Conservation (phyloP, 2,888 invertebrate species). For the Yponomeuta plumbellus region DNA sequence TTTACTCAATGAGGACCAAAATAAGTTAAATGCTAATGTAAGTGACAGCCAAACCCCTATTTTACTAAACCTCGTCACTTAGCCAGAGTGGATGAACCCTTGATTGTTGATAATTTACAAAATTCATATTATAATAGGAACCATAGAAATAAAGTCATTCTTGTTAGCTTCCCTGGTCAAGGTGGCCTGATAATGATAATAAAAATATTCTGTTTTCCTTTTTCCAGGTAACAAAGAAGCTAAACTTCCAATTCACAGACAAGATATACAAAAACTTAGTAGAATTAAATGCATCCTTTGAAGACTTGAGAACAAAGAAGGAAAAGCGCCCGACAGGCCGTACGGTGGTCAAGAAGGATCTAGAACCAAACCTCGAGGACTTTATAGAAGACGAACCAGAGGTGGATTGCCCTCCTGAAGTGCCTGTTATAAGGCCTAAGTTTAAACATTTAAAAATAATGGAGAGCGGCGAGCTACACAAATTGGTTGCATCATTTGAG, state of each 20-base stretch:
- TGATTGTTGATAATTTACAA: too few relatives aligned
- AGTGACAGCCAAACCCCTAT: slow-evolving; percentile 18
- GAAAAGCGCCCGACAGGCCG: slow-evolving; percentile 35
- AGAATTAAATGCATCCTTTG: slow-evolving; percentile 56
- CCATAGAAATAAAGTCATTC: too few relatives aligned
- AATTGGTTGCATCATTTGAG: slow-evolving; percentile 53
- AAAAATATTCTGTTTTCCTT: neutral
- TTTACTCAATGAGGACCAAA: slow-evolving; percentile 38
- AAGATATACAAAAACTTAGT: slow-evolving; percentile 65
- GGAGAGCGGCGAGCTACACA: slow-evolving; percentile 51
- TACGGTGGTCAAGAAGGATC: slow-evolving; percentile 44
- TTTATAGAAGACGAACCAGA: slow-evolving; percentile 56
- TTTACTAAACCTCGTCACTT: too few relatives aligned
- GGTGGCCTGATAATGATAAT: too few relatives aligned
- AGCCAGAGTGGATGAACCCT: too few relatives aligned
- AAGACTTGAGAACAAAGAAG: slow-evolving; percentile 40
- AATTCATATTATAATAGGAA: too few relatives aligned
- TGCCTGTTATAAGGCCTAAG: slow-evolving; percentile 50
- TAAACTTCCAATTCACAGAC: slow-evolving; percentile 68
- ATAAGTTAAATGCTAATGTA: slow-evolving; percentile 45
- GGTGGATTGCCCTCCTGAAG: slow-evolving; percentile 44
- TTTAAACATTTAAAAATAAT: slow-evolving; percentile 47
- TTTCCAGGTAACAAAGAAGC: slow-evolving; percentile 60
- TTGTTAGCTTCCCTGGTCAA: too few relatives aligned
- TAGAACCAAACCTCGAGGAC: slow-evolving; percentile 67